phyloP scores from a whole-genome alignment of 2,113 vertebrate genomes.

The Sciurus niger region DNA sequence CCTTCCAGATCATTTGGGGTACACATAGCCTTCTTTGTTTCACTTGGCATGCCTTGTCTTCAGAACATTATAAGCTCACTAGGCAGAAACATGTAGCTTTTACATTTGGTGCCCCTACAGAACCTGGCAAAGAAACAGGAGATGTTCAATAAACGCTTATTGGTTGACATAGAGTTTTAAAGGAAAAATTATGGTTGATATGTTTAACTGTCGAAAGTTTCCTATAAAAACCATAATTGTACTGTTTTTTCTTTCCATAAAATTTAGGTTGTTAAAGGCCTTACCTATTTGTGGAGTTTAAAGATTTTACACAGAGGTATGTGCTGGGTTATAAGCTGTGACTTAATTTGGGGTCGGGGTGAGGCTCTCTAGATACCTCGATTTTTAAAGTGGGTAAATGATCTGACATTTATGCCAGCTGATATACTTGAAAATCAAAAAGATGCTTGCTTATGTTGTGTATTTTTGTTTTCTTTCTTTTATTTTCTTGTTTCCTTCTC shows the following conservation, averaged over 20 bases:
- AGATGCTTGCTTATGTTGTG: background rate
- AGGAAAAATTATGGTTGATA: background rate
- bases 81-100: background rate
- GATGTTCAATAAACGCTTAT: background rate
- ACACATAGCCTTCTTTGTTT: background rate
- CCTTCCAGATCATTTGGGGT: background rate
- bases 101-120: background rate
- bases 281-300: constrained; percentile 98
- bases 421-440: constrained; percentile 38
- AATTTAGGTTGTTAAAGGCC: constrained; percentile 97
- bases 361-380: constrained; percentile 14
- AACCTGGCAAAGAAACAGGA: background rate
- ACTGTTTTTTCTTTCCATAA: constrained; percentile 62
- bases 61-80: background rate
- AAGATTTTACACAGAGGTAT: constrained; percentile 99
- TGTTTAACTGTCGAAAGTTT: constrained; percentile 59
- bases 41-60: background rate
- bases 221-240: constrained; percentile 60
- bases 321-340: constrained; percentile 77
- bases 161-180: constrained; percentile 14
- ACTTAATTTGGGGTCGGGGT: background rate
- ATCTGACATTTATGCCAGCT: constrained; percentile 56
- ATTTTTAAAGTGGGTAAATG: background rate
- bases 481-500: background rate
- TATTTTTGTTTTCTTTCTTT: constrained; percentile 11